These are phyloP conservation scores for Apodemia mormo DNA, from an alignment of 2,888 invertebrate genomes.

Conservation along the genomic window DNA sequence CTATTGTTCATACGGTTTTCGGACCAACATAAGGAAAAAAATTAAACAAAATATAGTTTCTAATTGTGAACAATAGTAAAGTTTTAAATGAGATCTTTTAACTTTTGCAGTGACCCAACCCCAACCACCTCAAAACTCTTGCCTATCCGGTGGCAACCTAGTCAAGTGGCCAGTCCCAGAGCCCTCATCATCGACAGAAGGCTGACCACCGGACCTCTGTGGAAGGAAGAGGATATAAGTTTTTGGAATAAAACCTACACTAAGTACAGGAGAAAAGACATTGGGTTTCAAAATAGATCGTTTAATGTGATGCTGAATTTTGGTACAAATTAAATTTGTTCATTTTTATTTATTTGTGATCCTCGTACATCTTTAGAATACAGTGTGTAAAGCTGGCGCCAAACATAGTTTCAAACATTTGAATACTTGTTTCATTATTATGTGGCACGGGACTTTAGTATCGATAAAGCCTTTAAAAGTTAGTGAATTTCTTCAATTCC, in stretches of 20 bases:
- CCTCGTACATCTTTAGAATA: too few species aligned
- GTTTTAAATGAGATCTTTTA: not conserved
- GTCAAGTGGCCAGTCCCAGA: conserved; percentile 56
- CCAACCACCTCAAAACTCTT: conserved; percentile 51
- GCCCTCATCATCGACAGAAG: conserved; percentile 61
- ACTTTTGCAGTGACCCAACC: conserved; percentile 61
- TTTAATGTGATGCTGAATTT: not conserved
- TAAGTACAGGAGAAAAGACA: conserved; percentile 54
- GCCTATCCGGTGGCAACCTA: conserved; percentile 65
- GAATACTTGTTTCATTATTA: too few species aligned
- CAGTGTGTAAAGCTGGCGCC: too few species aligned
- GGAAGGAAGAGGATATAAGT: conserved; percentile 53
- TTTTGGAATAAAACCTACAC: conserved; percentile 71
- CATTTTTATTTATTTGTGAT: conserved; percentile 16
- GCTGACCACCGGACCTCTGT: conserved; percentile 58
- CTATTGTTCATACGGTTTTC: too few species aligned
- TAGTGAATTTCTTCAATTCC: too few species aligned
- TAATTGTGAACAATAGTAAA: not conserved
- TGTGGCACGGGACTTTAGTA: too few species aligned
- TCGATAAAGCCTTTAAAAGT: too few species aligned
- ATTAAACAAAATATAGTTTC: too few species aligned
- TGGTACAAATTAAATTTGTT: not conserved
- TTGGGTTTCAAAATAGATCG: conserved; percentile 38
- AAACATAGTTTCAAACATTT: too few species aligned
- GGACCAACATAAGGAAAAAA: too few species aligned